Evolutionary conservation across 1,140 invertebrate species (phyloP), one percentile per base, ranked within the genome.

Genomic region (Campoletis sonorensis): DNA sequence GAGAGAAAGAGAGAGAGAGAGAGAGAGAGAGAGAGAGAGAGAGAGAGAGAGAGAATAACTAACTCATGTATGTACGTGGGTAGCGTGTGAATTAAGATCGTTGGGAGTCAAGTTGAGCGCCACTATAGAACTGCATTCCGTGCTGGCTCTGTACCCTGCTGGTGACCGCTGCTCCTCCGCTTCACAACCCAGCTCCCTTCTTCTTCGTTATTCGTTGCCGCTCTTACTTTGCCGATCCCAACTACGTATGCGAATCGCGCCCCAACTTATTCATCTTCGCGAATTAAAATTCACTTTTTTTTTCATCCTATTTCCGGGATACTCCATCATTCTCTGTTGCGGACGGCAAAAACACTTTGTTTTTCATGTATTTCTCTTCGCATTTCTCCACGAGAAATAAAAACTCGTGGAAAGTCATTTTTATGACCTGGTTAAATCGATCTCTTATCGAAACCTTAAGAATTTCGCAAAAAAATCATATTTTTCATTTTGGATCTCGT

Each of bases 51-150:
- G 79, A 71, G 85, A 86, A 89, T 49, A 70, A 30, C 4, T 18
- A 58, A n/a, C 54, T 58, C 54, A 45, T 45, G 40, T 23, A 45
- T 45, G 40, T 23, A 54, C 54, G 7, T n/a, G 13, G 7, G 15
- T 68, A 21, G 71, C 89, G 90, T 89, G 90, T 86, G 89, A 88
- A 88, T 90, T 89, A 88, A 90, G 88, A 91, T 88, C 61, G 18
- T n/a, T 23, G 54, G 11, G 84, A 77, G 51, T 82, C 90, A 87
- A 90, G 90, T 92, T 92, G 91, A 92, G 91, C 90, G 90, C 91
- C 91, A 90, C 90, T 91, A 91, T 85, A 88, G n/a, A 70, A 91
- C 90, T 87, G 90, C 91, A 92, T 92, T 92, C 91, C 91, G 86
- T 86, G 82, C 88, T 89, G 88, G 80, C 40, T 79, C 79, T 83